Evolutionary conservation across 2,113 vertebrate species (phyloP).

Genomic region (Coryphaenoides rupestris): DNA sequence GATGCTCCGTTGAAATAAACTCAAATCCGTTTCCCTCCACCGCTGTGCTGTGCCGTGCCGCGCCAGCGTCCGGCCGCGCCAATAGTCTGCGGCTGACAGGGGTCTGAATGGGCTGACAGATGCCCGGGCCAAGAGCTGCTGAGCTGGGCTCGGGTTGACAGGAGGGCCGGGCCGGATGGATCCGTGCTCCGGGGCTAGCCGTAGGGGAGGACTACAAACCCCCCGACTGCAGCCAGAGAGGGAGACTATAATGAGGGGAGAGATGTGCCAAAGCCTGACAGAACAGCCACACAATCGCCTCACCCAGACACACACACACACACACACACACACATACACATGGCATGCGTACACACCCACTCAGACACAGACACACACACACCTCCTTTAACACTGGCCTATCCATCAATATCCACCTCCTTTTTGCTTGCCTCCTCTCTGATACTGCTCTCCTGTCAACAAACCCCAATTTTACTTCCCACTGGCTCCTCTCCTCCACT

Average conservation of each 20-base stretch:
- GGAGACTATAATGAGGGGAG: conserved; percentile 64
- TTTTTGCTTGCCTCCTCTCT: conserved; percentile 27
- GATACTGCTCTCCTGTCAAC: conserved; percentile 34
- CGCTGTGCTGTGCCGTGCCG: conserved; percentile 49
- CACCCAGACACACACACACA: neutral
- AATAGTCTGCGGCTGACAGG: conserved; percentile 55
- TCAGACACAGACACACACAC: neutral
- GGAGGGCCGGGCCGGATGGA: conserved; percentile 57
- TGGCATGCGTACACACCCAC: neutral
- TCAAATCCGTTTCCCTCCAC: conserved; percentile 40
- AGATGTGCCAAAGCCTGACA: conserved; percentile 61
- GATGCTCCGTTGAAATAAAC: conserved; percentile 49
- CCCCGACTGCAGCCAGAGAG: conserved; percentile 46
- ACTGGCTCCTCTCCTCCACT: neutral
- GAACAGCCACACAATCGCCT: conserved; percentile 32
- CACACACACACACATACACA: neutral
- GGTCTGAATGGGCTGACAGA: conserved; percentile 66
- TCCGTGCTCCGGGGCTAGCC: conserved; percentile 63
- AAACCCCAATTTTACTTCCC: conserved; percentile 16
- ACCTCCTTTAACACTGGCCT: neutral
- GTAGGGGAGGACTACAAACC: conserved; percentile 61
- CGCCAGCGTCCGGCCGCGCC: conserved; percentile 52
- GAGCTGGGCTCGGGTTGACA: conserved; percentile 65
- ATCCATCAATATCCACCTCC: conserved; percentile 39
- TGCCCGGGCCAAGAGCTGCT: conserved; percentile 59